Evolutionary conservation across 1,140 invertebrate species (phyloP).

Genomic region (Macrotrachela quadricornifera): DNA sequence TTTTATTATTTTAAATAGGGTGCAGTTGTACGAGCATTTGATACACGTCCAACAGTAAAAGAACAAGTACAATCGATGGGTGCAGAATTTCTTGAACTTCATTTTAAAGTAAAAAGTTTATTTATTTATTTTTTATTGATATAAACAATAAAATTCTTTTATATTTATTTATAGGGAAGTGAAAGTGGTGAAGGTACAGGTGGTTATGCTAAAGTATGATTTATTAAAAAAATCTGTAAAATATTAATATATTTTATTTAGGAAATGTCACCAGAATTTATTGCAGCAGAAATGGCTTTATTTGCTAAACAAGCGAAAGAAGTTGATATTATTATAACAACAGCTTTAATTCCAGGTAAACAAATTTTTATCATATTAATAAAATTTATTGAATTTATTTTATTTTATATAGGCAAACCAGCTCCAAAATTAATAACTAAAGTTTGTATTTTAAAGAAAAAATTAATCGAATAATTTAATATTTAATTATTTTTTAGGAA

Average conservation of each 20-base stretch:
- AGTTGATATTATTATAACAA: constrained; percentile 54
- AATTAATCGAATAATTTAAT: too few species aligned
- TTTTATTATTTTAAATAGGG: constrained; percentile 25
- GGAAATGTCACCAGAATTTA: constrained; percentile 68
- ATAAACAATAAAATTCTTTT: too few species aligned
- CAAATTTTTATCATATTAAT: too few species aligned
- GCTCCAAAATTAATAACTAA: constrained; percentile 53
- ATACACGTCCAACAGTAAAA: constrained; percentile 59
- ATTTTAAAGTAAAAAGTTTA: constrained; percentile 41
- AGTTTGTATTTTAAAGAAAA: neutral
- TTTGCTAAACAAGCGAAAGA: constrained; percentile 63
- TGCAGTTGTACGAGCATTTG: constrained; percentile 62
- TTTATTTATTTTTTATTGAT: too few species aligned
- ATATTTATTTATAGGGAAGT: too few species aligned
- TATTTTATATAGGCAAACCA: constrained; percentile 41
- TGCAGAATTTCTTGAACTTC: constrained; percentile 57
- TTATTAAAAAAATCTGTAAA: too few species aligned
- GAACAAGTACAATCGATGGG: constrained; percentile 75
- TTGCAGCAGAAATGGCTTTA: constrained; percentile 59
- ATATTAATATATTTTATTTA: too few species aligned
- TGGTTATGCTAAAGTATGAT: constrained; percentile 43
- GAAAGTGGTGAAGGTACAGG: constrained; percentile 46
- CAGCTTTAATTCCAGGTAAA: constrained; percentile 56
- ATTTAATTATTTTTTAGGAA: neutral
- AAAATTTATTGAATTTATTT: too few species aligned